Evolutionary conservation across 2,113 vertebrate genomes (phyloP).

Genomic region (Aptenodytes forsteri): DNA sequence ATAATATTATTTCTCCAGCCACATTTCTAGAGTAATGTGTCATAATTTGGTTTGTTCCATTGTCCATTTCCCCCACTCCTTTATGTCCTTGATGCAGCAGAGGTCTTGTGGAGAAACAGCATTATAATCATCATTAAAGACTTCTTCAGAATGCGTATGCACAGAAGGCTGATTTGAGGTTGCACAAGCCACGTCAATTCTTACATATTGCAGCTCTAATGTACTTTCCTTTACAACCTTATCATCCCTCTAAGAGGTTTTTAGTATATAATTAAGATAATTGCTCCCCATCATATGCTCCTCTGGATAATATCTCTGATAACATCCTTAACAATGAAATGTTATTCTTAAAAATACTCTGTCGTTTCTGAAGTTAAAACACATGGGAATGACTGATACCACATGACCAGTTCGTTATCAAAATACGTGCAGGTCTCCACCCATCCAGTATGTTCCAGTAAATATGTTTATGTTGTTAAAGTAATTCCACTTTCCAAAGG

Average conservation of each 20-base stretch:
- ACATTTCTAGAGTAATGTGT: not conserved
- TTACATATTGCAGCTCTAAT: not conserved
- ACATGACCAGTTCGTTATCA: not conserved
- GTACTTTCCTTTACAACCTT: constrained; percentile 27
- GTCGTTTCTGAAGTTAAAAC: not conserved
- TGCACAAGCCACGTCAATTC: not conserved
- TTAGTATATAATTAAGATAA: constrained; percentile 51
- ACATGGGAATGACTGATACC: not conserved
- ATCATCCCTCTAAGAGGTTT: constrained; percentile 18
- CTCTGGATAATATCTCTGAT: not conserved
- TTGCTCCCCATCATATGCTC: not conserved
- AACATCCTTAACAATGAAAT: constrained; percentile 7
- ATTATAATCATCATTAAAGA: not conserved
- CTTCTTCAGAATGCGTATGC: not conserved
- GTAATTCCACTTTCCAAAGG: not conserved
- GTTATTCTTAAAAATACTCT: not conserved
- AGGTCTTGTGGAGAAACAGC: not conserved
- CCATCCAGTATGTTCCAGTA: not conserved
- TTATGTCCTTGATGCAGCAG: not conserved
- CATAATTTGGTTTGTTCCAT: not conserved
- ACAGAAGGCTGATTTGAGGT: not conserved
- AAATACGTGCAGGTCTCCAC: not conserved
- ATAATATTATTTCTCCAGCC: not conserved
- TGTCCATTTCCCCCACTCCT: not conserved
- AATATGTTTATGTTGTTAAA: not conserved